These are phyloP conservation scores for Phenganax marumi DNA, from an alignment of 92 coral and sea anemone species.

Conservation along the genomic window DNA sequence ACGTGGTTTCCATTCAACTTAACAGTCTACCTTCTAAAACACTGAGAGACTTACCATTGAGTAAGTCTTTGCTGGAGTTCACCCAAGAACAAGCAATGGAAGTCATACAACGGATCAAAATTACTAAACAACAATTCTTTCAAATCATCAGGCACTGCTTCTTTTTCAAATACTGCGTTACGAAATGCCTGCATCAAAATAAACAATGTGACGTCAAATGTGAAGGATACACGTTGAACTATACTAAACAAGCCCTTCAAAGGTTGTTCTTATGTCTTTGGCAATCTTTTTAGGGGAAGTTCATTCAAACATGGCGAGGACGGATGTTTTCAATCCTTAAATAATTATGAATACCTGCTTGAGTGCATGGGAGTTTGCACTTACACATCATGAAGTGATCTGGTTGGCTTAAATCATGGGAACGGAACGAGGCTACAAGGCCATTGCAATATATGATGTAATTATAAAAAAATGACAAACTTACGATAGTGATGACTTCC, in stretches of 20 bases:
- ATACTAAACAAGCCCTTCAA: neutral
- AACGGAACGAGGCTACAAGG: too few relatives aligned
- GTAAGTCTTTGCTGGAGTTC: conserved; percentile 82
- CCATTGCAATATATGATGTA: neutral
- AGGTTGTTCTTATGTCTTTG: neutral
- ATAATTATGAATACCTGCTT: too few relatives aligned
- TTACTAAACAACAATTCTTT: conserved; percentile 83
- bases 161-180: conserved; percentile 72
- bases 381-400: too few relatives aligned
- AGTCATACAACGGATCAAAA: conserved; percentile 89
- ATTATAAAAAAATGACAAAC: conserved; percentile 37
- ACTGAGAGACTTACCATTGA: conserved; percentile 64
- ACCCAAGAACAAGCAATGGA: conserved; percentile 87
- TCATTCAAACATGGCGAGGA: neutral
- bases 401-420: too few relatives aligned
- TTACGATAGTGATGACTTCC: conserved; percentile 94
- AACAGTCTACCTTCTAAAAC: neutral
- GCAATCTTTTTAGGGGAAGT: neutral
- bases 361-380: too few relatives aligned
- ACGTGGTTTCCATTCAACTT: neutral
- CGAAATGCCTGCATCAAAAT: conserved; percentile 73
- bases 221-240: too few relatives aligned
- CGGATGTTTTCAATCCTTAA: too few relatives aligned
- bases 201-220: neutral
- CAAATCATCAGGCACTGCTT: conserved; percentile 76